phyloP scores from a whole-genome alignment of 2,888 invertebrate species.

The Drosophila basisetae region DNA sequence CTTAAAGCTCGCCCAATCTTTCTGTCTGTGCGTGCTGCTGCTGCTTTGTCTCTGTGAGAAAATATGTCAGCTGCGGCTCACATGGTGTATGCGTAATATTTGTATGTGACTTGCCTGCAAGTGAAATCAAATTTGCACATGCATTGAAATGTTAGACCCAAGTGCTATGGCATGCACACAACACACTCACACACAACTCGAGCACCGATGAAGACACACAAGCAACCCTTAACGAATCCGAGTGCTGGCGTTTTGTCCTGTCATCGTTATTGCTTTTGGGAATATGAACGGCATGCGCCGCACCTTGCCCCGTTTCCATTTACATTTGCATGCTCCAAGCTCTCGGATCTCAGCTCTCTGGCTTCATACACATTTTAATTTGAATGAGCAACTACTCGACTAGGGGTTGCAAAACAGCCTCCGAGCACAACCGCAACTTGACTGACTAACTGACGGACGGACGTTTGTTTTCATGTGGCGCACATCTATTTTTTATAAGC shows the following conservation, averaged over 20 bases:
- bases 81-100: constrained; percentile 69
- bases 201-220: constrained; percentile 24
- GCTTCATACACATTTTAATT: constrained; percentile 75
- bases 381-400: constrained; percentile 54
- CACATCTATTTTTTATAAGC: constrained; percentile 78
- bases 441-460: constrained; percentile 19
- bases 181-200: constrained; percentile 4
- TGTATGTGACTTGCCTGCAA: constrained; percentile 48
- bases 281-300: constrained; percentile 69
- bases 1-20: constrained; percentile 13
- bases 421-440: constrained; percentile 20
- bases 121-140: constrained; percentile 77
- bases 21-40: neutral
- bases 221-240: constrained; percentile 56
- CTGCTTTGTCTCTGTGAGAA: constrained; percentile 37
- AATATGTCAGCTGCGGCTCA: constrained; percentile 68
- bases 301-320: constrained; percentile 22
- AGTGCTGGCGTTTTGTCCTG: constrained; percentile 51
- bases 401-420: constrained; percentile 33
- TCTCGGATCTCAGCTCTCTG: constrained; percentile 26
- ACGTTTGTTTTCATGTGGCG: constrained; percentile 63
- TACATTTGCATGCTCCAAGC: constrained; percentile 54
- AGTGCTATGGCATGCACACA: constrained; percentile 53
- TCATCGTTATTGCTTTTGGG: constrained; percentile 79
- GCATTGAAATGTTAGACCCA: constrained; percentile 76